Percentiles rank a stretch among this genome's conserved stretches.
These are phyloP conservation scores for Epinotia demarniana DNA, from an alignment of 2,888 invertebrate species.

Conservation along the genomic window DNA sequence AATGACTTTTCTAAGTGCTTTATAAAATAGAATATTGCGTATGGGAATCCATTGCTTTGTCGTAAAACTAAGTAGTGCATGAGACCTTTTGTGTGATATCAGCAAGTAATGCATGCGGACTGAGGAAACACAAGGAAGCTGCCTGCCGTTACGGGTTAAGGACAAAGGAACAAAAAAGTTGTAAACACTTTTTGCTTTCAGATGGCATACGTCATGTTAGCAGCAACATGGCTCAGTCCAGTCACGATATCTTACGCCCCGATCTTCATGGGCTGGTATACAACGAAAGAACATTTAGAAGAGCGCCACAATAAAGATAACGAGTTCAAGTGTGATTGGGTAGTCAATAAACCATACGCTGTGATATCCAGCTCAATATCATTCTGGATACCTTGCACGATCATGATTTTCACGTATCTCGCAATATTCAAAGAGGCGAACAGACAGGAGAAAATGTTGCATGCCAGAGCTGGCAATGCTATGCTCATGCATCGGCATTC, in stretches of 20 bases:
- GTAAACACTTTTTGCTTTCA: constrained; percentile 57
- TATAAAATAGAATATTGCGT: background rate
- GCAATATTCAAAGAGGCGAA: constrained; percentile 96
- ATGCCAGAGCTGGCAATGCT: constrained; percentile 92
- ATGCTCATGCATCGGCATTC: constrained; percentile 92
- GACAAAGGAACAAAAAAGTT: background rate
- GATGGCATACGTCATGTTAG: constrained; percentile 80
- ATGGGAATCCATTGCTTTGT: constrained; percentile 12
- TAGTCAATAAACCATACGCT: constrained; percentile 94
- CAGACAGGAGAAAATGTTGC: constrained; percentile 94
- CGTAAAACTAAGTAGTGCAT: constrained; percentile 34
- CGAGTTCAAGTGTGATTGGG: constrained; percentile 89
- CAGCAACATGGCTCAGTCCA: constrained; percentile 92
- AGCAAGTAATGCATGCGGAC: constrained; percentile 31
- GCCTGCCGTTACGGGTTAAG: constrained; percentile 2
- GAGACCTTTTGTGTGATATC: constrained; percentile 23
- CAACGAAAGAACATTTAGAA: constrained; percentile 89
- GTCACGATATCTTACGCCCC: constrained; percentile 97
- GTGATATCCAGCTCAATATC: constrained; percentile 96
- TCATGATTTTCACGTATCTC: constrained; percentile 96
- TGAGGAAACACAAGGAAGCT: constrained; percentile 2
- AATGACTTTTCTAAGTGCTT: constrained; percentile 10
- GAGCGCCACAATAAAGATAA: constrained; percentile 75
- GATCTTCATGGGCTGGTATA: constrained; percentile 98
- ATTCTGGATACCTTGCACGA: constrained; percentile 97